These are phyloP conservation scores for Epicampocera succincta DNA, from an alignment of 2,888 invertebrate genomes.

Conservation along the genomic window DNA sequence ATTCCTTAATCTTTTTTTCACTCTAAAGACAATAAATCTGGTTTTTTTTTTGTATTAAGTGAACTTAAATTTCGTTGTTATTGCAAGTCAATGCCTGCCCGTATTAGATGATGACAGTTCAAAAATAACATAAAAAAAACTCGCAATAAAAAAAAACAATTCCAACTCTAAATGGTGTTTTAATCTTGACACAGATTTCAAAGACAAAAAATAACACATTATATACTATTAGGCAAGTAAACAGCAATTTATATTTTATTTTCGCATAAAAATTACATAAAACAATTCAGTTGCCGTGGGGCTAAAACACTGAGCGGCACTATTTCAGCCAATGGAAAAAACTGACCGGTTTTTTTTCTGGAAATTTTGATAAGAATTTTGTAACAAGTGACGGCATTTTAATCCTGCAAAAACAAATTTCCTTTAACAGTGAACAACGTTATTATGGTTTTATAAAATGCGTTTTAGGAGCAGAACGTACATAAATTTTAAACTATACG, in stretches of 20 bases:
- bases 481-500: no score
- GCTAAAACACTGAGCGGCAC: no score
- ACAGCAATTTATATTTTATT: constrained; percentile 5
- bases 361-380: no score
- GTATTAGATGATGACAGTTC: constrained; percentile 58
- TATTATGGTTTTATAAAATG: no score
- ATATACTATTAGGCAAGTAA: no score
- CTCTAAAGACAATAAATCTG: constrained; percentile 39
- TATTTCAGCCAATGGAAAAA: no score
- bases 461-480: no score
- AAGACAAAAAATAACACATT: neutral
- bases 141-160: constrained; percentile 32
- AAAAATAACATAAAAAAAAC: constrained; percentile 20
- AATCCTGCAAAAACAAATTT: no score
- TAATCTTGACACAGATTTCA: constrained; percentile 66
- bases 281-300: no score
- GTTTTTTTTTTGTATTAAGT: constrained; percentile 15
- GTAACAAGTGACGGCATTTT: no score
- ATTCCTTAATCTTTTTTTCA: neutral
- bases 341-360: no score
- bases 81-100: constrained; percentile 44
- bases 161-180: constrained; percentile 61
- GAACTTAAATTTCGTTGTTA: constrained; percentile 17
- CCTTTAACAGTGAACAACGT: no score
- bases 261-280: neutral